These are phyloP conservation scores for Pteropus rufus DNA, from an alignment of 2,797 vertebrate genomes.

Conservation along the genomic window DNA sequence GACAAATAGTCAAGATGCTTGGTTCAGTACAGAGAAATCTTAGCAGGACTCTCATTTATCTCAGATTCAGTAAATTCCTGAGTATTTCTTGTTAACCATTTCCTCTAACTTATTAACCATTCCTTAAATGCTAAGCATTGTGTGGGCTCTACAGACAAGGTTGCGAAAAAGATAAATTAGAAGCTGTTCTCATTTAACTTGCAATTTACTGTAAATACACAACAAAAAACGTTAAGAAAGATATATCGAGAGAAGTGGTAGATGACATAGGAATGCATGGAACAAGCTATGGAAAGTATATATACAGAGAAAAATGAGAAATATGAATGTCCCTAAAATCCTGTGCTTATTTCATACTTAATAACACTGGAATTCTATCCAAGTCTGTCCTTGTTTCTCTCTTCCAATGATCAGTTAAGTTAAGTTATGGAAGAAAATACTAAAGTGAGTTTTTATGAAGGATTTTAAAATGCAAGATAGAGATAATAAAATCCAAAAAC, in stretches of 20 bases:
- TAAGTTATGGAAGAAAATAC: background rate
- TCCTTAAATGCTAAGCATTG: background rate
- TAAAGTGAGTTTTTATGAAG: background rate
- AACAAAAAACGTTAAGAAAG: background rate
- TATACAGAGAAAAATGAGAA: background rate
- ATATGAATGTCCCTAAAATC: background rate
- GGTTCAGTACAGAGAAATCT: background rate
- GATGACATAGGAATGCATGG: background rate
- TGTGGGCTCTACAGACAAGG: background rate
- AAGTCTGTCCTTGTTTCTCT: background rate
- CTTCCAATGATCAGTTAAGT: background rate
- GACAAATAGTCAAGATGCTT: background rate
- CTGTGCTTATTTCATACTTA: background rate
- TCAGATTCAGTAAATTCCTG: background rate
- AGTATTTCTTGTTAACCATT: background rate
- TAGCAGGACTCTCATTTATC: background rate
- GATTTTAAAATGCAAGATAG: background rate
- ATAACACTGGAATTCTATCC: background rate
- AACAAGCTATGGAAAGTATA: background rate
- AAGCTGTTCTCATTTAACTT: background rate
- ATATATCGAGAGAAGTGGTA: background rate
- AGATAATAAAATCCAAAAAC: background rate
- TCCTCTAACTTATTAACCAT: background rate
- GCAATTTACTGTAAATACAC: background rate
- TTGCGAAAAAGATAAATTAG: background rate